Base-by-base conservation (phyloP, 2,888 invertebrate genomes). In the Candidula unifasciata region DNA sequence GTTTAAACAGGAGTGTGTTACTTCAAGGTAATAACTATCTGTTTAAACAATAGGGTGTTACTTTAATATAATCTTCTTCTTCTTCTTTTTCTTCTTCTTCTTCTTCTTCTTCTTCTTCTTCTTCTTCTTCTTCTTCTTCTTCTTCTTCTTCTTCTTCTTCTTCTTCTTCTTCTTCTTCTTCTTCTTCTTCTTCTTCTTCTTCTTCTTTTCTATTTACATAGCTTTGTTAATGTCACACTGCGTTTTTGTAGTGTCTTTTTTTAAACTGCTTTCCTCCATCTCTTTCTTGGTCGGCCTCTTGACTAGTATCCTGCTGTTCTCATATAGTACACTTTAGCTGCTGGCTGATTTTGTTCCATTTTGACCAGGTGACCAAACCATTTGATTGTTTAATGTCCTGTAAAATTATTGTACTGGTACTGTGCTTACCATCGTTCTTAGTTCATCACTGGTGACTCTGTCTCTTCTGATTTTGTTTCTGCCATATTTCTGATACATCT, bases 41-140 rank as follows among this genome's bases (percentile, higher is more conserved):
- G n/a, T n/a, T n/a, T 60, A 18, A 60, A 21, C 21, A n/a, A n/a
- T n/a, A n/a, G n/a, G n/a, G n/a, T n/a, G n/a, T n/a, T n/a, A n/a
- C n/a, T 60, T 60, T 60, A 8, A 24, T 16, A 18, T 24, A 60
- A 3, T 60, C 60, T 18, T 60, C 13, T 60, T 54, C 54, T 54
- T 73, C 80, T 84, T 54, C 71, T 68, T 71, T 66, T 37, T 69
- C 73, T 74, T 73, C 80, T 68, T 60, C 57, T 66, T 73, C 79
- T 79, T 18, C 60, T 79, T 83, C 71, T 27, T 35, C 33, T 60
- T 44, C 35, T 57, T 52, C 35, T 30, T 69, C 83, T 68, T 27
- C 57, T 33, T 77, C 35, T 52, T 77, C 66, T 68, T n/a, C 33
- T 35, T 60, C 69, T 60, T 66, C n/a, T 10, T 76, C 35, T 37